Percentiles rank a stretch among this genome's conserved stretches.
phyloP scores from a whole-genome alignment of 1,140 invertebrate species.

The Hyles vespertilio region DNA sequence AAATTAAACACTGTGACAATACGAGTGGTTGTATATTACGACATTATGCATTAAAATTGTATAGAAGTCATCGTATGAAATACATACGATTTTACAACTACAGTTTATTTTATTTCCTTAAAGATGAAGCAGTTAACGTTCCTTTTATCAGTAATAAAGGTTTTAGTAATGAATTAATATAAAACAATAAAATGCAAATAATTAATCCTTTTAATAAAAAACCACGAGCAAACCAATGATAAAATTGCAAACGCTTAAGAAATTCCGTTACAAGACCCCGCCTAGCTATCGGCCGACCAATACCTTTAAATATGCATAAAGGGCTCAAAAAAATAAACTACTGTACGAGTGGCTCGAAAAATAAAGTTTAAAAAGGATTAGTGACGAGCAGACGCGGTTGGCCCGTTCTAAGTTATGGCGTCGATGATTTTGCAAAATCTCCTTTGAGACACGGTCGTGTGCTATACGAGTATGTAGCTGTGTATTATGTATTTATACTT shows the following conservation, averaged over 20 bases:
- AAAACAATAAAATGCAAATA: too few relatives aligned
- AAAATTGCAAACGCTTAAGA: not conserved
- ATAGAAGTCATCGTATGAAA: too few relatives aligned
- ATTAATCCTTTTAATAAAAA: not conserved
- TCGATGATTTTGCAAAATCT: slow-evolving; percentile 57
- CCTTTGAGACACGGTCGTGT: slow-evolving; percentile 8
- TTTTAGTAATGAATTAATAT: too few relatives aligned
- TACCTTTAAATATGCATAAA: slow-evolving; percentile 45
- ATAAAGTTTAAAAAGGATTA: slow-evolving; percentile 59
- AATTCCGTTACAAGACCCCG: slow-evolving; percentile 15
- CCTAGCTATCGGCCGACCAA: slow-evolving; percentile 4
- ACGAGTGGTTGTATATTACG: too few relatives aligned
- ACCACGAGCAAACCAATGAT: not conserved
- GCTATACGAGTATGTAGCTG: not conserved
- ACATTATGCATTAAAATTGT: too few relatives aligned
- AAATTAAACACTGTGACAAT: too few relatives aligned
- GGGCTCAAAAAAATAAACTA: slow-evolving; percentile 47
- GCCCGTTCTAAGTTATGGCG: slow-evolving; percentile 40
- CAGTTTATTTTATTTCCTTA: too few relatives aligned
- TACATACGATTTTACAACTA: not conserved
- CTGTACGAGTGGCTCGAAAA: slow-evolving; percentile 46
- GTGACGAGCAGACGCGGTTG: slow-evolving; percentile 37
- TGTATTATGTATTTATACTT: too few relatives aligned
- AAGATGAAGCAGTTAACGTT: too few relatives aligned
- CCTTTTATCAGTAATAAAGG: not conserved